Evolutionary conservation across 2,113 vertebrate species (phyloP).

Genomic region (Podiceps cristatus): DNA sequence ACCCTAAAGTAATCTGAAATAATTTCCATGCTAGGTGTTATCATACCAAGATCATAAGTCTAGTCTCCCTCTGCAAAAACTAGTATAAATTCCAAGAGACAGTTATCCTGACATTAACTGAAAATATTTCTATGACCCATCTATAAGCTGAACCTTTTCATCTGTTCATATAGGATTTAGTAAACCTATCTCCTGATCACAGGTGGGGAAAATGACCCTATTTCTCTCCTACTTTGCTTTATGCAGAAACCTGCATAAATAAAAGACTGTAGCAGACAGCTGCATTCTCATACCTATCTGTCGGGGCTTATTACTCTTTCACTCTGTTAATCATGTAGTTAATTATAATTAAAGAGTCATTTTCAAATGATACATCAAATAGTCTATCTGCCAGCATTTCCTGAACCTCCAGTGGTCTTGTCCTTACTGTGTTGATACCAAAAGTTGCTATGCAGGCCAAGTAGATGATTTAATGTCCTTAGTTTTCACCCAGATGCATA

Average conservation of each 20-base stretch:
- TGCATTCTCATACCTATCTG: background rate
- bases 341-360: background rate
- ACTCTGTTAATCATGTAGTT: background rate
- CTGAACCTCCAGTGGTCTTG: background rate
- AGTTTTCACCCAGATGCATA: accelerated
- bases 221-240: background rate
- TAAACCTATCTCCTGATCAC: background rate
- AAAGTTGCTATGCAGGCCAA: background rate
- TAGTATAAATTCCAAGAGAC: background rate
- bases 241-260: background rate
- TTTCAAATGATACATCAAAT: background rate
- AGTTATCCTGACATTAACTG: background rate
- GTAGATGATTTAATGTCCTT: background rate
- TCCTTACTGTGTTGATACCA: background rate
- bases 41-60: background rate
- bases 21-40: background rate
- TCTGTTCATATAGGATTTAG: background rate
- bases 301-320: background rate
- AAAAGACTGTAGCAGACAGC: background rate
- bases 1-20: background rate
- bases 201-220: background rate
- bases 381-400: background rate
- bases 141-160: background rate
- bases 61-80: background rate
- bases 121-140: background rate